Conservation (phyloP, 2,797 vertebrate species). For the Sitta carolinensis region DNA sequence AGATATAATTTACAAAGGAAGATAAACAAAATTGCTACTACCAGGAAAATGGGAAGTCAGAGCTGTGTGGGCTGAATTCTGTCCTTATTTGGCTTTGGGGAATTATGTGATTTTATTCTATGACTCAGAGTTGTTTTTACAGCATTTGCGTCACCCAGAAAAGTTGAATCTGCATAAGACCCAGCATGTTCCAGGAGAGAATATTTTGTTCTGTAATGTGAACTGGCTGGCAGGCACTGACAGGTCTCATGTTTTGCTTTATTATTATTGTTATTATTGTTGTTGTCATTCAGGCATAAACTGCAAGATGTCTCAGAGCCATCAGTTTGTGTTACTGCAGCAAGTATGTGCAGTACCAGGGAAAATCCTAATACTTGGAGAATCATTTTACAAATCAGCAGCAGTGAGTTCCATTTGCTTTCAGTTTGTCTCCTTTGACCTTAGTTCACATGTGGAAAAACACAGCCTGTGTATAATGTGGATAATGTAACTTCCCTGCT, state of each 20-base stretch:
- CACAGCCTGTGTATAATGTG: neutral
- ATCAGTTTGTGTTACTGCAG: neutral
- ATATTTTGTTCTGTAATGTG: slow-evolving; percentile 49
- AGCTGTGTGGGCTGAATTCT: slow-evolving; percentile 15
- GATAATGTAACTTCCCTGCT: neutral
- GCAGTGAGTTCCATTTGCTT: neutral
- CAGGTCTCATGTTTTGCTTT: slow-evolving; percentile 7
- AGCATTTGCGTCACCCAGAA: slow-evolving; percentile 54
- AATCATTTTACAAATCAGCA: neutral
- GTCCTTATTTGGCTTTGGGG: slow-evolving; percentile 54
- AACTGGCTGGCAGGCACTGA: neutral
- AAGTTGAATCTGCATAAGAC: slow-evolving; percentile 49
- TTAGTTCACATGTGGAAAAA: neutral
- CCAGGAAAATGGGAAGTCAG: slow-evolving; percentile 16
- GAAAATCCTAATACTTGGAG: neutral
- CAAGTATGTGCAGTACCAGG: neutral
- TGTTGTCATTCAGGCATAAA: neutral
- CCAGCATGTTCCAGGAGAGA: slow-evolving; percentile 21
- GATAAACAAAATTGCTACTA: slow-evolving; percentile 1
- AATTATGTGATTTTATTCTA: slow-evolving; percentile 57
- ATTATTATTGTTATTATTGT: neutral
- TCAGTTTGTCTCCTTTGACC: neutral
- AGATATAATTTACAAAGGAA: neutral
- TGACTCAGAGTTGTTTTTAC: slow-evolving; percentile 64
- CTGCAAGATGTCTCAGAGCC: neutral